A percentile compares a stretch with the other conserved stretches of the same genome.
phyloP scores from a whole-genome alignment of 2,797 vertebrate genomes.

The Hoplostethus atlanticus region DNA sequence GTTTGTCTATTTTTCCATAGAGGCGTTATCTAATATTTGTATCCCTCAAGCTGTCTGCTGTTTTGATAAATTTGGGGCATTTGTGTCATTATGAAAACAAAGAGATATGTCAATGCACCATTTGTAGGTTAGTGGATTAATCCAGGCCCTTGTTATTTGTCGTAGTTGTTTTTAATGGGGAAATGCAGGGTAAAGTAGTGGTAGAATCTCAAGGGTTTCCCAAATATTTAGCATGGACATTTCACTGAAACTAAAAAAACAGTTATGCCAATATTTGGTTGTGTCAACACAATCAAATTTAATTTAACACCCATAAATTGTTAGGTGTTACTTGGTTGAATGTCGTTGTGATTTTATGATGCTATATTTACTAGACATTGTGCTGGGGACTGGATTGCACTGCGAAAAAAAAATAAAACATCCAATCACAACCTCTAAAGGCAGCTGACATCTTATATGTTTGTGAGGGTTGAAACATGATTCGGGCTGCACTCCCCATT shows the following conservation, averaged over 20 bases:
- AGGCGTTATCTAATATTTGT: slow-evolving; percentile 56
- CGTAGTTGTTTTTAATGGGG: slow-evolving; percentile 27
- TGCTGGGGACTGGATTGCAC: slow-evolving; percentile 42
- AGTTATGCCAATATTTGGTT: slow-evolving; percentile 22
- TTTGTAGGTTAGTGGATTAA: slow-evolving; percentile 43
- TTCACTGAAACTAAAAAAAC: slow-evolving; percentile 39
- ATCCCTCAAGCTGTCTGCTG: slow-evolving; percentile 34
- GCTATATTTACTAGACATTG: slow-evolving; percentile 29
- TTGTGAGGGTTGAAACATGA: slow-evolving; percentile 45
- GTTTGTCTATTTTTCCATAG: slow-evolving; percentile 56
- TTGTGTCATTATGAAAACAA: slow-evolving; percentile 49
- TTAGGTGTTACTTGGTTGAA: slow-evolving; percentile 45
- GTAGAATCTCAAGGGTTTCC: slow-evolving; percentile 32
- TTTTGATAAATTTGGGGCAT: background rate
- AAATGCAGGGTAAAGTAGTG: slow-evolving; percentile 20
- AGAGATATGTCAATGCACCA: slow-evolving; percentile 14
- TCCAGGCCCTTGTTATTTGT: slow-evolving; percentile 34
- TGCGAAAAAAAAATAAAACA: slow-evolving; percentile 25
- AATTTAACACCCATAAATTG: slow-evolving; percentile 5
- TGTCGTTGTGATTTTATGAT: slow-evolving; percentile 39
- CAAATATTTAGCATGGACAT: slow-evolving; percentile 13
- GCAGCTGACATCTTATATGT: slow-evolving; percentile 70
- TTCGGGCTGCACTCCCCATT: slow-evolving; percentile 34
- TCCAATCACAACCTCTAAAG: slow-evolving; percentile 50
- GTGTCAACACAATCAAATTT: slow-evolving; percentile 12